phyloP scores from a whole-genome alignment of 1,140 invertebrate species.

The Ephestia elutella region DNA sequence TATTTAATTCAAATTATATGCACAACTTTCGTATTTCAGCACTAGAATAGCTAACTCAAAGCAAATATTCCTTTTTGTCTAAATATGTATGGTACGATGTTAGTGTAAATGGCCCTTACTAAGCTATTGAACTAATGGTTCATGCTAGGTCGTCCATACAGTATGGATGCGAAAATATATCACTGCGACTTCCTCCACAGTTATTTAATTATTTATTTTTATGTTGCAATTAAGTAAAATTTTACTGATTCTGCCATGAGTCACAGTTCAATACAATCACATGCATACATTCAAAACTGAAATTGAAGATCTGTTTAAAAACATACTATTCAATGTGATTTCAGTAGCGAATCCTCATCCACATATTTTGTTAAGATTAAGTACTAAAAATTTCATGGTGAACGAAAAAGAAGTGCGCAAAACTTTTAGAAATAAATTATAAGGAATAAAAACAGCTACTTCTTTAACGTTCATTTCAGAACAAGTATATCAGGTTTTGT shows the following conservation, averaged over 20 bases:
- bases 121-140: constrained; percentile 2
- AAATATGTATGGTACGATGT: neutral
- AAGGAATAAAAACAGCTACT: no score
- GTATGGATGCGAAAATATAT: neutral
- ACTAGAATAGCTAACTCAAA: no score
- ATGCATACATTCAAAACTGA: neutral
- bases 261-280: neutral
- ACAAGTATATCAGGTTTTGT: no score
- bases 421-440: no score
- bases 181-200: neutral
- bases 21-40: no score
- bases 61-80: neutral
- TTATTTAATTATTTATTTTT: neutral
- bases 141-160: neutral
- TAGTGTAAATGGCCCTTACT: neutral
- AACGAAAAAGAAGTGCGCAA: no score
- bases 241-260: neutral
- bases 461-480: no score
- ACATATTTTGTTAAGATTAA: no score
- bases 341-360: no score
- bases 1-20: no score
- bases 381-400: no score
- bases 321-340: no score
- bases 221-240: neutral
- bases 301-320: neutral